These are phyloP conservation scores for Invenusta paracnida DNA, from an alignment of 2,888 invertebrate genomes.

Conservation along the genomic window DNA sequence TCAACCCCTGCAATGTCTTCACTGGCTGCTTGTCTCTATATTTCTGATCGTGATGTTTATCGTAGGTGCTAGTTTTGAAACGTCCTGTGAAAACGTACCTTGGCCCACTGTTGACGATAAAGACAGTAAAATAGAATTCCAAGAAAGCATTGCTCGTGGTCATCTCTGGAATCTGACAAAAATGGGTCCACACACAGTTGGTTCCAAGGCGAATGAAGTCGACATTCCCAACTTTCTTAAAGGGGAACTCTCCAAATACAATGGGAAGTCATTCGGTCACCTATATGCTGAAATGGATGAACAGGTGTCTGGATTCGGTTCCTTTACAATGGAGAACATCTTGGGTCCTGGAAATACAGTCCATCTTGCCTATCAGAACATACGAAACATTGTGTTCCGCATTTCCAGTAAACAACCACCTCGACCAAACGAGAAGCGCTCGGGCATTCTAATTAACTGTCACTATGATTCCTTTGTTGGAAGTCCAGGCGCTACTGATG, in stretches of 20 bases:
- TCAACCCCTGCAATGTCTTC: not conserved
- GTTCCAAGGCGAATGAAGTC: not conserved
- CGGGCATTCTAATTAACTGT: conserved; percentile 73
- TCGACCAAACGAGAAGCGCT: not conserved
- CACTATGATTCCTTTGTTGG: conserved; percentile 84
- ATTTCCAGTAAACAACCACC: not conserved
- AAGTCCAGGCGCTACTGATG: conserved; percentile 84
- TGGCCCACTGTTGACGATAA: too few relatives aligned
- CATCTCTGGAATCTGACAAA: not conserved
- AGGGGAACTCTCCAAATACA: not conserved
- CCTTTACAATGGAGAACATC: not conserved
- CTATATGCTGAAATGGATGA: not conserved
- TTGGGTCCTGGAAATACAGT: not conserved
- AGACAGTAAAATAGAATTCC: not conserved
- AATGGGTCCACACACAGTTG: not conserved
- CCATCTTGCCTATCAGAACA: not conserved
- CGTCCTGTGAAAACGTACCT: not conserved
- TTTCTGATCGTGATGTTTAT: not conserved
- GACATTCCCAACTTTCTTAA: not conserved
- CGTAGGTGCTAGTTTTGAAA: not conserved
- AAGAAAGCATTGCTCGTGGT: not conserved
- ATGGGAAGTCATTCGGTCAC: not conserved
- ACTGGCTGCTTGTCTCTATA: not conserved
- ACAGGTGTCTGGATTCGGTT: not conserved
- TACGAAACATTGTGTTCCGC: not conserved